Percentiles rank a stretch among this genome's conserved stretches.
Conservation (phyloP, 2,113 vertebrate species). For the Ibidorhyncha struthersii region DNA sequence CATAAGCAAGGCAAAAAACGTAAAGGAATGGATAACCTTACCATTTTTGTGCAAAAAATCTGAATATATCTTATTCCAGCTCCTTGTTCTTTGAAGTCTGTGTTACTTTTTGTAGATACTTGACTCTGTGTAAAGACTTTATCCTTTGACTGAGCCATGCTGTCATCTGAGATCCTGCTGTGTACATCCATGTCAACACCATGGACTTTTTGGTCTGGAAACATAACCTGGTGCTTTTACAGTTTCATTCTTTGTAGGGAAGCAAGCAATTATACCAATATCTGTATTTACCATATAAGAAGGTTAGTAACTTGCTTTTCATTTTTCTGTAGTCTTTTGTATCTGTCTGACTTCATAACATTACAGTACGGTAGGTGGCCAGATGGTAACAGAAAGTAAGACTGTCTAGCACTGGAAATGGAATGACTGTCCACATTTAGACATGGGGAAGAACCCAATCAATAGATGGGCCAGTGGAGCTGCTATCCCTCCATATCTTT, state of each 20-base stretch:
- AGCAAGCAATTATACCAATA: background rate
- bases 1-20: background rate
- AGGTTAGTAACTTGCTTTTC: background rate
- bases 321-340: background rate
- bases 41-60: background rate
- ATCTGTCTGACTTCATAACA: background rate
- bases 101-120: background rate
- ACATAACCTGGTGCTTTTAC: background rate
- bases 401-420: background rate
- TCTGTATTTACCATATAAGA: background rate
- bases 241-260: background rate
- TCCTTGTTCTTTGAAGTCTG: background rate
- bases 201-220: background rate
- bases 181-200: fast-evolving
- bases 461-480: background rate
- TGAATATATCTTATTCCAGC: background rate
- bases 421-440: fast-evolving
- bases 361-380: fast-evolving
- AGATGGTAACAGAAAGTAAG: background rate
- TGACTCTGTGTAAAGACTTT: background rate
- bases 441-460: fast-evolving
- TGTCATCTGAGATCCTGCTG: background rate
- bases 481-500: background rate
- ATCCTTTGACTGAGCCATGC: background rate
- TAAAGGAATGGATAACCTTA: background rate